Conservation (phyloP, 2,113 vertebrate genomes). For the Tupaia tana region DNA sequence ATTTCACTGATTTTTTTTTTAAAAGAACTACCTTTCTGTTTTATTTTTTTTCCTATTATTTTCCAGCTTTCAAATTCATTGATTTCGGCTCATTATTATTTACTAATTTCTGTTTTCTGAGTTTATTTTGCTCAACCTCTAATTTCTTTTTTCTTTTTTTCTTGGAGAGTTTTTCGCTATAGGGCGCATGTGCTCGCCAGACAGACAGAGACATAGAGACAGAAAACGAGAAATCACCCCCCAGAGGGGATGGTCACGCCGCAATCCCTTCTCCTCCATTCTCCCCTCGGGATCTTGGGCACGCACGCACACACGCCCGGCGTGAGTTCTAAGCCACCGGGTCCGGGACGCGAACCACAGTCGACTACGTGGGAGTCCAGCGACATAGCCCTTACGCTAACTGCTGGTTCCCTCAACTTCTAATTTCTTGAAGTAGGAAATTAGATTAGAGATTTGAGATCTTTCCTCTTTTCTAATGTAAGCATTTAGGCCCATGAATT, state of each 20-base stretch:
- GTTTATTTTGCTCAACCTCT: background rate
- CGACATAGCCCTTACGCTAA: no score
- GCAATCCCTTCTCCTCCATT: no score
- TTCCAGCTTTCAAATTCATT: background rate
- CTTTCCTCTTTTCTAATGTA: conserved; percentile 5
- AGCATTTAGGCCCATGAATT: background rate
- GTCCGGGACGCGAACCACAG: no score
- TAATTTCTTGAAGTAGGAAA: background rate
- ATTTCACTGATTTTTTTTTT: background rate
- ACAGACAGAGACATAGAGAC: no score
- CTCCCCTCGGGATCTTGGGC: no score
- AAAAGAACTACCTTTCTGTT: background rate
- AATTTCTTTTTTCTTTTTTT: background rate
- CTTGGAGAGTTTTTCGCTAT: background rate
- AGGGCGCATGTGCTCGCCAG: no score
- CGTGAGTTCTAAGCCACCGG: no score
- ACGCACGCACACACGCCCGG: no score
- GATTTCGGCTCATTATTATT: background rate
- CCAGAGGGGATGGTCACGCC: no score
- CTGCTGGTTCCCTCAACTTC: no score
- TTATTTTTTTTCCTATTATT: background rate
- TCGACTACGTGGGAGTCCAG: no score
- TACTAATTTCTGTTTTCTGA: background rate
- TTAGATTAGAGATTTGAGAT: background rate
- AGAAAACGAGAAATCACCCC: no score